A percentile compares a stretch with the other conserved stretches of the same genome.
Conservation (phyloP, 2,888 invertebrate genomes). For the Hybos culiciformis region DNA sequence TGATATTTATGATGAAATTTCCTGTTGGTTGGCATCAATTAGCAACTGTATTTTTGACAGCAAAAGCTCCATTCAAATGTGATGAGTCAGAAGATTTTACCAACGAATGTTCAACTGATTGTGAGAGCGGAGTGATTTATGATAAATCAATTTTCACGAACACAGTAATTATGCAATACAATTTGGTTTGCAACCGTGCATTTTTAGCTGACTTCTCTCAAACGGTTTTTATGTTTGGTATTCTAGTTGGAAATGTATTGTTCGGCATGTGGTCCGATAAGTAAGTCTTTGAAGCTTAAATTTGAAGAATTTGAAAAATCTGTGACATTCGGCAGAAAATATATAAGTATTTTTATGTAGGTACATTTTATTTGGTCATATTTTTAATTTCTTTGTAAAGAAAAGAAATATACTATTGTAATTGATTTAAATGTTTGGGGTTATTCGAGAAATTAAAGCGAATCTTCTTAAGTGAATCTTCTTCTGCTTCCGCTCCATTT, state of each 20-base stretch:
- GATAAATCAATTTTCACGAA: constrained; percentile 52
- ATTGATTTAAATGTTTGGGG: no score
- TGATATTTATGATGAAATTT: constrained; percentile 58
- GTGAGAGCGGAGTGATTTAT: constrained; percentile 41
- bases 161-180: constrained; percentile 63
- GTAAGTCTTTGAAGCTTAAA: constrained; percentile 42
- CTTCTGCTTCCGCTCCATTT: no score
- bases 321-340: no score
- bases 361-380: no score
- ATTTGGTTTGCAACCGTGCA: constrained; percentile 42
- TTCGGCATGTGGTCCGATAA: constrained; percentile 67
- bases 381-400: no score
- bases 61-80: constrained; percentile 47
- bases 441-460: no score
- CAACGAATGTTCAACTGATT: constrained; percentile 40
- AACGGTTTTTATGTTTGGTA: constrained; percentile 63
- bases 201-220: constrained; percentile 62
- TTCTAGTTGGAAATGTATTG: constrained; percentile 57
- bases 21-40: constrained; percentile 72
- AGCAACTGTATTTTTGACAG: constrained; percentile 63
- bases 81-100: constrained; percentile 25
- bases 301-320: no score
- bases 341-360: no score
- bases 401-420: no score
- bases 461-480: no score